phyloP scores from a whole-genome alignment of 1,140 invertebrate species.

The Sarcophaga bullata region DNA sequence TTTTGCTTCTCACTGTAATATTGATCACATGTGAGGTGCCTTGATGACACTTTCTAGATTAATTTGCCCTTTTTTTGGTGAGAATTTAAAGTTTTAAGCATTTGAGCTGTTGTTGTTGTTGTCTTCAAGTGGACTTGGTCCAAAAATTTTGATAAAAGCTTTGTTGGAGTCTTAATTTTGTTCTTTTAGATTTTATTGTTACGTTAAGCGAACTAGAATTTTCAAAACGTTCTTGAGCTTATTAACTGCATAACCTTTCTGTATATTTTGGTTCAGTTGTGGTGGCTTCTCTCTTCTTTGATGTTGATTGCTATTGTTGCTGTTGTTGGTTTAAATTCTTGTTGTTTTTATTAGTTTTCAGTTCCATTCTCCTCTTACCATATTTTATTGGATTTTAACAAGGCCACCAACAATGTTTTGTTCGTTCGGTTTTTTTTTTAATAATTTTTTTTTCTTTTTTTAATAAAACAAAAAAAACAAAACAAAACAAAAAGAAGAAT shows the following conservation, averaged over 20 bases:
- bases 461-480: no score
- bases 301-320: slow-evolving; percentile 4
- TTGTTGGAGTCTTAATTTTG: not conserved
- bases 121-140: not conserved
- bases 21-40: not conserved
- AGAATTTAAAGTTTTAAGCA: slow-evolving; percentile 29
- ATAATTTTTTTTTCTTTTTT: no score
- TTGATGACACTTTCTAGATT: not conserved
- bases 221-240: slow-evolving; percentile 6
- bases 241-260: slow-evolving; percentile 27
- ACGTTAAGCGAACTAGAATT: not conserved
- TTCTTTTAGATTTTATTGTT: not conserved
- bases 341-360: slow-evolving; percentile 33
- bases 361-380: slow-evolving; percentile 36
- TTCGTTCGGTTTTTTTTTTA: not conserved
- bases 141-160: not conserved
- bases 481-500: no score
- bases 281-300: slow-evolving; percentile 28
- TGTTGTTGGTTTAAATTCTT: no score
- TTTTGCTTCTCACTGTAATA: not conserved
- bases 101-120: no score
- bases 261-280: not conserved
- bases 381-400: slow-evolving; percentile 41
- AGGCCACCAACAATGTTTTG: slow-evolving; percentile 42
- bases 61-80: not conserved